A percentile compares a stretch with the other conserved stretches of the same genome.
Evolutionary conservation across 2,113 vertebrate species (phyloP).

Genomic region (Calyptomena viridis): DNA sequence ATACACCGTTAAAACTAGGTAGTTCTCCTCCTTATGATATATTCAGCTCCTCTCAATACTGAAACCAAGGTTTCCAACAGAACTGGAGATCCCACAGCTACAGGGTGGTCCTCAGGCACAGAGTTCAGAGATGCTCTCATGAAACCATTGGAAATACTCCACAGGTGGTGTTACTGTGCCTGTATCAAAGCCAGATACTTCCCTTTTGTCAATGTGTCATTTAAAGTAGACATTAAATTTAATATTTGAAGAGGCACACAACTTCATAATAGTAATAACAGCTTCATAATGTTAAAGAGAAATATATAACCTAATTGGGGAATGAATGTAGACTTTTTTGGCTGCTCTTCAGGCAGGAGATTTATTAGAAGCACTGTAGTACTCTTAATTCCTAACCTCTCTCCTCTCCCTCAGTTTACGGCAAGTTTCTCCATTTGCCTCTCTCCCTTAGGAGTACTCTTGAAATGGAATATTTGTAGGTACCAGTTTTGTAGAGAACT

Average conservation of each 20-base stretch:
- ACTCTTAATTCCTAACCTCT: not conserved
- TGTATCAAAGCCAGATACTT: not conserved
- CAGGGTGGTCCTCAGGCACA: not conserved
- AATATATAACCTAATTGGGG: conserved; percentile 11
- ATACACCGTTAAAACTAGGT: not conserved
- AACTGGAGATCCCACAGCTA: not conserved
- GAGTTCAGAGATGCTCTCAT: not conserved
- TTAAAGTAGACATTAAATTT: not conserved
- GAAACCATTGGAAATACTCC: not conserved
- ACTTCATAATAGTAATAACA: conserved; percentile 1
- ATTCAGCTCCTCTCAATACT: not conserved
- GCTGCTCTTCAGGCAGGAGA: conserved; percentile 8
- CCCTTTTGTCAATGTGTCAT: not conserved
- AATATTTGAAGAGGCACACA: not conserved
- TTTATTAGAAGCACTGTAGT: not conserved
- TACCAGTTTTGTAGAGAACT: not conserved
- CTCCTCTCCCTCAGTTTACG: not conserved
- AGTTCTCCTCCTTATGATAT: not conserved
- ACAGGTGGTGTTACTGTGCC: not conserved
- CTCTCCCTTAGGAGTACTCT: not conserved
- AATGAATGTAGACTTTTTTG: conserved; percentile 26
- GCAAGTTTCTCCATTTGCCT: not conserved
- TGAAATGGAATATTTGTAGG: not conserved
- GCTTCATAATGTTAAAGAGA: conserved; percentile 34
- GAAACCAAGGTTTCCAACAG: not conserved